These are phyloP conservation scores for Glyphotaelius pellucidus DNA, from an alignment of 2,888 invertebrate genomes.

Conservation along the genomic window DNA sequence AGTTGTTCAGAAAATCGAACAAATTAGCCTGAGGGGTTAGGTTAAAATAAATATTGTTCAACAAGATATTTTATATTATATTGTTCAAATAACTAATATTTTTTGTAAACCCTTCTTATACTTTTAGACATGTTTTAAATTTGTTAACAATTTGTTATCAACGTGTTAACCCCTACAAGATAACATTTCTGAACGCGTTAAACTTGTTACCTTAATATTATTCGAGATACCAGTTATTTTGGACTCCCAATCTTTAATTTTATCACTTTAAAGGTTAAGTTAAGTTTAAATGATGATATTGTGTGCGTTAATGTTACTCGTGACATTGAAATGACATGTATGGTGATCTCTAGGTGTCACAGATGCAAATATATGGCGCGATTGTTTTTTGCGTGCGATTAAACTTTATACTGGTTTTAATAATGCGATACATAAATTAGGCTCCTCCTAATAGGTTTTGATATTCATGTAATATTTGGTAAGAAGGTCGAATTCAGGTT, in stretches of 20 bases:
- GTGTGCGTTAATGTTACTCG: neutral
- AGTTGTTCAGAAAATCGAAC: too few species aligned
- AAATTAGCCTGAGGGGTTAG: too few species aligned
- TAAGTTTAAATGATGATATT: conserved; percentile 16
- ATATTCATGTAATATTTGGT: too few species aligned
- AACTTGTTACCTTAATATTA: conserved; percentile 16
- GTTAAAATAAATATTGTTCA: neutral
- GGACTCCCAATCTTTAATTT: conserved; percentile 10
- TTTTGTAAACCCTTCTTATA: neutral
- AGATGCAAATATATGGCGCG: neutral
- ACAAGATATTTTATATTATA: neutral
- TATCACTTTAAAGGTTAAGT: conserved; percentile 41
- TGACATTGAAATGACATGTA: conserved; percentile 27
- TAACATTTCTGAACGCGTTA: neutral
- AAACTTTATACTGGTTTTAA: neutral
- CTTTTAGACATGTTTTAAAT: neutral
- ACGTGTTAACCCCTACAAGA: neutral
- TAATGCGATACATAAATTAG: neutral
- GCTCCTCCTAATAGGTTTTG: neutral
- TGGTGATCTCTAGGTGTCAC: conserved; percentile 20
- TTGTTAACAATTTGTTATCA: neutral
- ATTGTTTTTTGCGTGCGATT: neutral
- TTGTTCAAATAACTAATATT: neutral
- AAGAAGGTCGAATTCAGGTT: too few species aligned
- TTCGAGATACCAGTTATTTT: neutral